Evolutionary conservation across 2,113 vertebrate genomes (phyloP).

Genomic region (Nerophis lumbriciformis): DNA sequence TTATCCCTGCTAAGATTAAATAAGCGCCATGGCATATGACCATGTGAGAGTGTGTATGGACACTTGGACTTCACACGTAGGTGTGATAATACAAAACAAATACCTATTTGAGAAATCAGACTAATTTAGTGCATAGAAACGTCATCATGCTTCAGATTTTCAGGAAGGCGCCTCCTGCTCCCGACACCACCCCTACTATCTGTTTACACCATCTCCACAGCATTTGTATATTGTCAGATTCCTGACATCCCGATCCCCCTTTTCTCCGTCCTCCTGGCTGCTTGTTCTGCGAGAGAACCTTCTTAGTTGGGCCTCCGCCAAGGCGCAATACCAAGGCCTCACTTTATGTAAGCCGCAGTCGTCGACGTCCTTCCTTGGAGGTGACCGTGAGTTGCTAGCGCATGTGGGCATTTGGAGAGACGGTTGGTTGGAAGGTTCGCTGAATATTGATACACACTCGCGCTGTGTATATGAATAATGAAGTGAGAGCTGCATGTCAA

Average conservation of each 20-base stretch:
- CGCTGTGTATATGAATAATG: background rate
- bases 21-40: too few species aligned
- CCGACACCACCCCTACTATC: background rate
- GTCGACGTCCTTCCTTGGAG: constrained; percentile 48
- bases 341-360: constrained; percentile 29
- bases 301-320: constrained; percentile 20
- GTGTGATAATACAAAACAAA: too few species aligned
- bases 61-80: too few species aligned
- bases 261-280: background rate
- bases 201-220: constrained; percentile 18
- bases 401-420: constrained; percentile 22
- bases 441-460: background rate
- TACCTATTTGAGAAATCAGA: too few species aligned
- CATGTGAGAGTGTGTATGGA: too few species aligned
- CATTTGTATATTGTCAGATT: constrained; percentile 4
- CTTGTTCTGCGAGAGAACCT: constrained; percentile 11
- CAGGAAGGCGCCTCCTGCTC: background rate
- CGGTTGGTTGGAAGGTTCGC: background rate
- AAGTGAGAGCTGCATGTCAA: constrained; percentile 7
- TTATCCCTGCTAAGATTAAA: too few species aligned
- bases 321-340: constrained; percentile 10
- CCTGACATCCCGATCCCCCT: constrained; percentile 1
- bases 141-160: background rate
- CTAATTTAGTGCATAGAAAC: too few species aligned
- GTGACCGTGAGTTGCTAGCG: constrained; percentile 21